Conservation (phyloP, 2,888 invertebrate species). For the Coelogynopora nodosa region DNA sequence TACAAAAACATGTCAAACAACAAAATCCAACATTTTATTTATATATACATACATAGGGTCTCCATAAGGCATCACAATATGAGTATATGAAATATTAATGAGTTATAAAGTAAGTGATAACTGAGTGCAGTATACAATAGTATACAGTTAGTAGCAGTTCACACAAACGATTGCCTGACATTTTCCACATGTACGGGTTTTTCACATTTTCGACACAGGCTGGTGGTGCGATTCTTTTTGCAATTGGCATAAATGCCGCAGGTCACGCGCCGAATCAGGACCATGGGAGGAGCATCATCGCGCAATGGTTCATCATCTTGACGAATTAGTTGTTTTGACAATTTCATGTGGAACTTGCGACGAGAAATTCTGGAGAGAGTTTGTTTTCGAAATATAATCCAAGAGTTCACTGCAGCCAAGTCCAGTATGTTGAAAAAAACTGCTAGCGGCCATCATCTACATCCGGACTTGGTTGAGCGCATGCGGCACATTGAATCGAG, state of each 20-base stretch:
- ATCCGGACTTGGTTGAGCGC: not conserved
- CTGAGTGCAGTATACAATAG: not conserved
- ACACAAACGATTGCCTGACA: conserved; percentile 3
- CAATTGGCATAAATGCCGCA: not conserved
- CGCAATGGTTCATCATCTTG: not conserved
- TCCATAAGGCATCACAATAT: no score
- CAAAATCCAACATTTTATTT: no score
- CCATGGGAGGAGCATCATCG: not conserved
- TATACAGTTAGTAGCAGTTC: not conserved
- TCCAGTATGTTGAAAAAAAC: not conserved
- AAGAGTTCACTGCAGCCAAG: not conserved
- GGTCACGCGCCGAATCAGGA: not conserved
- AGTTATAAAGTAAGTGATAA: not conserved
- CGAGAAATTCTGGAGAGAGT: not conserved
- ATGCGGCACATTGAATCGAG: not conserved
- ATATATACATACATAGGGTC: no score
- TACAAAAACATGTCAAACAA: no score
- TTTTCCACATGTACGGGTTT: conserved; percentile 18
- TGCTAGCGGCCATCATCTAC: not conserved
- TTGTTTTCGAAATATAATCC: not conserved
- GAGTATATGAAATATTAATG: not conserved
- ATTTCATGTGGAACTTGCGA: not conserved
- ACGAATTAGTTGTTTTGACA: not conserved
- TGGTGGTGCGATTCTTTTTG: not conserved
- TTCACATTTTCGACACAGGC: not conserved